A percentile compares a stretch with the other conserved stretches of the same genome.
Conservation (phyloP, 1,140 invertebrate genomes). For the Polypedilum pembai region DNA sequence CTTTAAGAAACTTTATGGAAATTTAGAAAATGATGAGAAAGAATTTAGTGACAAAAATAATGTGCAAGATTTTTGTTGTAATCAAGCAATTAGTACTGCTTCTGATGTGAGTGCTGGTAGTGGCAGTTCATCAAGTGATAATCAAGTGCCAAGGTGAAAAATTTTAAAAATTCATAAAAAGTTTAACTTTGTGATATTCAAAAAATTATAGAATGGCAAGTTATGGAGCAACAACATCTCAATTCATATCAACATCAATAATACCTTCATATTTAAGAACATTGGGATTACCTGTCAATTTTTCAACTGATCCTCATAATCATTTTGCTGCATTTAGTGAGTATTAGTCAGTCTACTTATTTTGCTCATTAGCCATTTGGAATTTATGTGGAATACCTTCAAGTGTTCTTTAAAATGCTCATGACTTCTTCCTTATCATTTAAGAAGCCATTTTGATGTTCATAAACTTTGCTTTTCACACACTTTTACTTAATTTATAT, state of each 20-base stretch:
- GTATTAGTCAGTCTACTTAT: neutral
- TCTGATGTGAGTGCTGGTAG: neutral
- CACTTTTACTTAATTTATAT: too few species aligned
- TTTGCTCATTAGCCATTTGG: neutral
- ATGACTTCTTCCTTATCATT: neutral
- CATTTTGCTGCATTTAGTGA: slow-evolving; percentile 13
- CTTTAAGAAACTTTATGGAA: slow-evolving; percentile 15
- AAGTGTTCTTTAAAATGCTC: neutral
- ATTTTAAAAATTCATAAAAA: neutral
- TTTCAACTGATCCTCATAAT: slow-evolving; percentile 10
- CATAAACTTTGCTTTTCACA: too few species aligned
- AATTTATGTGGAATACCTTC: neutral
- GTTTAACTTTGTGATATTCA: neutral
- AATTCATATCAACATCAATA: neutral
- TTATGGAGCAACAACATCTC: neutral
- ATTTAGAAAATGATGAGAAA: slow-evolving; percentile 12
- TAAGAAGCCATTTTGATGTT: neutral
- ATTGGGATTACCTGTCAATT: neutral
- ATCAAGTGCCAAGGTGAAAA: neutral
- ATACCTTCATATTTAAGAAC: neutral
- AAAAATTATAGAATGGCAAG: neutral
- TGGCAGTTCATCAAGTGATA: slow-evolving; percentile 15
- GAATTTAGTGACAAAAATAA: neutral
- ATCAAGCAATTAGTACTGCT: neutral
- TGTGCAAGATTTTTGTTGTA: neutral